Percentiles rank a stretch among this genome's conserved stretches.
Evolutionary conservation across 1,140 invertebrate species (phyloP).

Genomic region (Philaenus spumarius): DNA sequence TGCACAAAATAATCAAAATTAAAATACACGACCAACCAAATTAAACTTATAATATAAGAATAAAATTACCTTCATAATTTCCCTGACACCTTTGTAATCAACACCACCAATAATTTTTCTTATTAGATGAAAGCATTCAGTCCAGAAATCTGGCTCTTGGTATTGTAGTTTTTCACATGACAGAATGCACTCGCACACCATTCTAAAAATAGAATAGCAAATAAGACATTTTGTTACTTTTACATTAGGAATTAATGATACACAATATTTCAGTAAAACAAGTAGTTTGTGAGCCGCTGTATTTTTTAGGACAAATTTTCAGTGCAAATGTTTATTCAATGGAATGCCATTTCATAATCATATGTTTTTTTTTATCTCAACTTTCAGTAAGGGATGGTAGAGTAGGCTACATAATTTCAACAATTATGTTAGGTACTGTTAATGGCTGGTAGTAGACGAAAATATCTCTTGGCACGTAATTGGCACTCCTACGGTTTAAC

Average conservation of each 20-base stretch:
- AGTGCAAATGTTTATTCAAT: neutral
- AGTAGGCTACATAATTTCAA: too few relatives aligned
- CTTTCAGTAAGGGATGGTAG: too few relatives aligned
- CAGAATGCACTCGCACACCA: slow-evolving; percentile 75
- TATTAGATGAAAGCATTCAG: slow-evolving; percentile 78
- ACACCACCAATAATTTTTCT: slow-evolving; percentile 80
- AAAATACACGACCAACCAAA: too few relatives aligned
- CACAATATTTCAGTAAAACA: neutral
- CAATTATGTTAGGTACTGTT: too few relatives aligned
- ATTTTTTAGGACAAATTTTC: neutral
- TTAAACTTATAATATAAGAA: too few relatives aligned
- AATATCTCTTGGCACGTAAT: too few relatives aligned
- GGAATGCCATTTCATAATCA: too few relatives aligned
- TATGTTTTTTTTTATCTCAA: too few relatives aligned
- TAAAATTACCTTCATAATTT: slow-evolving; percentile 75
- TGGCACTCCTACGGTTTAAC: too few relatives aligned
- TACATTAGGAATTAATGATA: neutral
- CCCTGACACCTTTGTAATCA: slow-evolving; percentile 90
- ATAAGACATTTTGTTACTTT: neutral
- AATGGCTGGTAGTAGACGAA: too few relatives aligned
- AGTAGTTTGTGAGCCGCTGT: neutral
- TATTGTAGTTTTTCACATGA: slow-evolving; percentile 70
- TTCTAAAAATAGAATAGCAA: slow-evolving; percentile 8
- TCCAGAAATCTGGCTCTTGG: slow-evolving; percentile 77
- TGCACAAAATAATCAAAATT: too few relatives aligned